Evolutionary conservation across 2,888 invertebrate species (phyloP), one percentile per base, ranked within the genome.

Genomic region (Eristalis intricaria): DNA sequence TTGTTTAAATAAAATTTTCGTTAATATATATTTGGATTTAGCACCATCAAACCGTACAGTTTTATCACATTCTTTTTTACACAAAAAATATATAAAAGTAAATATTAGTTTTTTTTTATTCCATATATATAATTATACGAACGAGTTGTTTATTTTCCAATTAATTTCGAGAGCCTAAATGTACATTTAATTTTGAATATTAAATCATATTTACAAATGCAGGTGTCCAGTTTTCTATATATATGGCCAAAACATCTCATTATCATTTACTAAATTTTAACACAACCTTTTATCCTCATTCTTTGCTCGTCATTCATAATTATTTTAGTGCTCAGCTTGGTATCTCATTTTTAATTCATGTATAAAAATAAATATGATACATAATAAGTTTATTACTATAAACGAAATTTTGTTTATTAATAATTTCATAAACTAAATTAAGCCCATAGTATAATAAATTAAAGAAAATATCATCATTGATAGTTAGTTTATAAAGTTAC

Each of bases 1-100:
- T 80, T 71, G 84, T 78, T 85, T 85, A 77, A 84, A 88, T 89
- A 84, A 84, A 81, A 85, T 88, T 84, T 88, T 88, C 84, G 76
- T 88, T 88, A 88, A 84, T 88, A 88, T 90, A 90, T 92, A 92
- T 93, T 93, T 92, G 92, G 93, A 92, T 93, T 91, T 93, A 93
- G 92, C 92, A 93, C 92, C 92, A 92, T 92, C 90, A 91, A 90
- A 91, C 90, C 90, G 84, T 90, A 88, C 89, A 85, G 84, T 89
- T 89, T 89, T 90, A 90, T 90, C 90, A 90, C 90, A 90, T 89
- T 90, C 90, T 88, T 89, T 89, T 87, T 89, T 90, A 89, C 90
- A 90, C 90, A 89, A 89, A 90, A 89, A 89, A 89, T 84, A 88
- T 84, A 90, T 88, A 90, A 90, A 91, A 91, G 91, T 91, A 91